These are phyloP conservation scores for Gallinago solitaria DNA, from an alignment of 2,797 vertebrate species.

Conservation along the genomic window DNA sequence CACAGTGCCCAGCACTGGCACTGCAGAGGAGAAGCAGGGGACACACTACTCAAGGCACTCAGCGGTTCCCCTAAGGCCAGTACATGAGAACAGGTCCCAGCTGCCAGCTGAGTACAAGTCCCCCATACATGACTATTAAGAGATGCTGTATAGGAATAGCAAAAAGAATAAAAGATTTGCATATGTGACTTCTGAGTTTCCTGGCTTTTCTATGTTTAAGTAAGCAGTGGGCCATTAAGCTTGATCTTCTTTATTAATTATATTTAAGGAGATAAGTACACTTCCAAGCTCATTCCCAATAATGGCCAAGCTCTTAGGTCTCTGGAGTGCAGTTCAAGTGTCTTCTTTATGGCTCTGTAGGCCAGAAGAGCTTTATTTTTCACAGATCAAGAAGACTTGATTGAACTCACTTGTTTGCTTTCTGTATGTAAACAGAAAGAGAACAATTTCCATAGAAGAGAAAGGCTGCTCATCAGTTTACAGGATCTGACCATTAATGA, in stretches of 20 bases:
- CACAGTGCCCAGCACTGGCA: accelerated
- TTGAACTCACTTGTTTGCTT: not conserved
- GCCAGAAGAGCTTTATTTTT: not conserved
- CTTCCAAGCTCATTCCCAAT: not conserved
- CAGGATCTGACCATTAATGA: not conserved
- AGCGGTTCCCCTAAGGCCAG: not conserved
- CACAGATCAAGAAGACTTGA: not conserved
- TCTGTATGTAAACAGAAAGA: not conserved
- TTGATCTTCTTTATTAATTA: slow-evolving; percentile 34
- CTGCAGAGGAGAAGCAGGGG: not conserved
- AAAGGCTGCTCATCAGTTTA: not conserved
- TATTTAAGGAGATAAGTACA: not conserved
- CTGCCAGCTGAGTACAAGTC: not conserved
- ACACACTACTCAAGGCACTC: accelerated
- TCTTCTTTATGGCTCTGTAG: slow-evolving; percentile 14
- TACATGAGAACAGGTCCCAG: accelerated
- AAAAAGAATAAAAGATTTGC: not conserved
- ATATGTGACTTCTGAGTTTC: not conserved
- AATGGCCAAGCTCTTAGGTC: not conserved
- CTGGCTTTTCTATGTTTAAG: not conserved
- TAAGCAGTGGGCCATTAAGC: not conserved
- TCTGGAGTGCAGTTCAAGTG: not conserved
- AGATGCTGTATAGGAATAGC: not conserved
- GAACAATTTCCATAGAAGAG: not conserved
- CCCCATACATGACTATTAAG: not conserved